A percentile compares a stretch with the other conserved stretches of the same genome.
Conservation (phyloP, 2,113 vertebrate species). For the Silurus glanis region DNA sequence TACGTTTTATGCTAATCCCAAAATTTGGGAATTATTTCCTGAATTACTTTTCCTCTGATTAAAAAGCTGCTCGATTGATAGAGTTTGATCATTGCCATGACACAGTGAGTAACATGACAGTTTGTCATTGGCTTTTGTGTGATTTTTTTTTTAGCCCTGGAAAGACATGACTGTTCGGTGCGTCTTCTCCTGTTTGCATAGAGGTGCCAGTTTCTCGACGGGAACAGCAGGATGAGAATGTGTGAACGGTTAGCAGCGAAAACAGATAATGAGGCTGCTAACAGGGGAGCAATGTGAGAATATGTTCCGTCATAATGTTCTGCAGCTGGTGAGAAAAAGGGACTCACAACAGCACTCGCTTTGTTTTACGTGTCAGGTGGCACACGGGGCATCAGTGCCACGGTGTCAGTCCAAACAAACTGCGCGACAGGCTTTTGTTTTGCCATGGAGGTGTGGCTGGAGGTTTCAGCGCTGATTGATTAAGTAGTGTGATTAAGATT, state of each 20-base stretch:
- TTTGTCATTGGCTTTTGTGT: not conserved
- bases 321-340: not conserved
- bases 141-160: not conserved
- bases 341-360: not conserved
- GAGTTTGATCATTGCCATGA: not conserved
- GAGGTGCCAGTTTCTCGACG: not conserved
- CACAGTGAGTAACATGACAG: not conserved
- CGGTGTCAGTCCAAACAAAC: not conserved
- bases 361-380: not conserved
- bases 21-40: not conserved
- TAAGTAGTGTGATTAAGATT: no score
- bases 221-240: not conserved
- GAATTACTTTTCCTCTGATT: not conserved
- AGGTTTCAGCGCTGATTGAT: no score
- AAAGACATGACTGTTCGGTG: not conserved
- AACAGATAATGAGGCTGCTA: constrained; percentile 19
- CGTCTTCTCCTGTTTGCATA: not conserved
- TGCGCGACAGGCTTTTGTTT: not conserved
- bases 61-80: not conserved
- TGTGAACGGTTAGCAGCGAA: not conserved
- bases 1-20: not conserved
- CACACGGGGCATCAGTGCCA: not conserved
- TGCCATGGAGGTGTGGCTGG: not conserved
- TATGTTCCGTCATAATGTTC: not conserved
- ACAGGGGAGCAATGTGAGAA: not conserved